These are phyloP conservation scores for Pyrrhosoma nymphula DNA, from an alignment of 2,888 invertebrate species.

Conservation along the genomic window DNA sequence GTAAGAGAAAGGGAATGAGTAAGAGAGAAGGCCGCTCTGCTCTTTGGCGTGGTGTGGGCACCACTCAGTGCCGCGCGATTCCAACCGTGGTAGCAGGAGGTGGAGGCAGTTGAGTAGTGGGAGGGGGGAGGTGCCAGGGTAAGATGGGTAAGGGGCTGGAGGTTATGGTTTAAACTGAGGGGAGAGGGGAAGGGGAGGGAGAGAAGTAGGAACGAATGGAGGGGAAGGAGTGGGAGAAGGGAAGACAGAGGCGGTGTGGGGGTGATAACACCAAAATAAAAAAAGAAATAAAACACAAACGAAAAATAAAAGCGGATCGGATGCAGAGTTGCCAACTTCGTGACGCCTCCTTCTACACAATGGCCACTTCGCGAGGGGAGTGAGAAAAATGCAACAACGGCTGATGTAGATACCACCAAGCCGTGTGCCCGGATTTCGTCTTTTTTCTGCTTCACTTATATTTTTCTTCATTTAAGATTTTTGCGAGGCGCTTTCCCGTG, in stretches of 20 bases:
- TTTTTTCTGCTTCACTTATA: not conserved
- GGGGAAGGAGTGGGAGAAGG: not conserved
- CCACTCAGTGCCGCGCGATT: not conserved
- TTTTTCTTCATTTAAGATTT: not conserved
- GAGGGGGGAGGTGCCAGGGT: not conserved
- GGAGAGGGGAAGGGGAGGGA: not conserved
- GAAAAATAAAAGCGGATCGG: constrained; percentile 46
- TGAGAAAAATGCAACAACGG: constrained; percentile 47
- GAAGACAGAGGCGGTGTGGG: not conserved
- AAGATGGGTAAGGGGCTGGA: not conserved
- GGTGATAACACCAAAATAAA: not conserved
- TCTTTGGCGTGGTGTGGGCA: not conserved
- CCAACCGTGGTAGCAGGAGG: not conserved
- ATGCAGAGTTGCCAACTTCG: constrained; percentile 63
- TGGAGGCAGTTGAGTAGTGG: not conserved
- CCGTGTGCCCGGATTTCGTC: constrained; percentile 28
- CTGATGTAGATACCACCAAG: constrained; percentile 40
- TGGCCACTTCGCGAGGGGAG: constrained; percentile 24
- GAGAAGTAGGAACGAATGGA: not conserved
- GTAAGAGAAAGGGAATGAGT: not conserved
- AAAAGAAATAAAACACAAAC: not conserved
- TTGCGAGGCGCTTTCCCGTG: not conserved
- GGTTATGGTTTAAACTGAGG: not conserved
- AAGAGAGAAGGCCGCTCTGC: not conserved
- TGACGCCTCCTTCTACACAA: constrained; percentile 28